A percentile compares a stretch with the other conserved stretches of the same genome.
Evolutionary conservation across 2,797 vertebrate genomes (phyloP).

Genomic region (Todus mexicanus): DNA sequence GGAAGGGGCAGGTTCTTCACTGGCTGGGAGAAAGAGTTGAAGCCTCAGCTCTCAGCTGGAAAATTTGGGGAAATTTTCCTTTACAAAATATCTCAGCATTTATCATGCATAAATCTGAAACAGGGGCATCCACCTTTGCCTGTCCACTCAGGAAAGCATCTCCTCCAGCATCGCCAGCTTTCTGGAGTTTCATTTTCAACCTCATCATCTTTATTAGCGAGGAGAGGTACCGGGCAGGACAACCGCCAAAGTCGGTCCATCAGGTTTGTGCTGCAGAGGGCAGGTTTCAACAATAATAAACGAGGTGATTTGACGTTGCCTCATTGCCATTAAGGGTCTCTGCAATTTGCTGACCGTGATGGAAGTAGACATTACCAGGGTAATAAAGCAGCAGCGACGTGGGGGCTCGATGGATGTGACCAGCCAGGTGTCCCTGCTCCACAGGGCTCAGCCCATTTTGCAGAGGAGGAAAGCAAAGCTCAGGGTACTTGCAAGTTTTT

Average conservation of each 20-base stretch:
- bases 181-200: neutral
- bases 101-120: rapidly evolving
- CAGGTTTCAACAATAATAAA: neutral
- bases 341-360: neutral
- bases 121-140: rapidly evolving
- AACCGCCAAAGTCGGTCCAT: neutral
- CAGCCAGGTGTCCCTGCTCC: neutral
- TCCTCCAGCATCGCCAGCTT: rapidly evolving
- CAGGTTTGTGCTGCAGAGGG: neutral
- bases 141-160: neutral
- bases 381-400: neutral
- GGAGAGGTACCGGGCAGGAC: neutral
- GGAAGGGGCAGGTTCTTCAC: neutral
- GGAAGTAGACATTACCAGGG: neutral
- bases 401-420: neutral
- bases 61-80: neutral
- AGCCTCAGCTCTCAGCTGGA: neutral
- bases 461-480: neutral
- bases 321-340: neutral
- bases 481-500: neutral
- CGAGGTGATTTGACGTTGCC: neutral
- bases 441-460: rapidly evolving
- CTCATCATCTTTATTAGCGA: neutral
- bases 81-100: neutral
- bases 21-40: neutral